Percentiles rank a stretch among this genome's conserved stretches.
These are phyloP conservation scores for Melanotaenia trifasciata DNA, from an alignment of 2,797 vertebrate genomes.

Conservation along the genomic window DNA sequence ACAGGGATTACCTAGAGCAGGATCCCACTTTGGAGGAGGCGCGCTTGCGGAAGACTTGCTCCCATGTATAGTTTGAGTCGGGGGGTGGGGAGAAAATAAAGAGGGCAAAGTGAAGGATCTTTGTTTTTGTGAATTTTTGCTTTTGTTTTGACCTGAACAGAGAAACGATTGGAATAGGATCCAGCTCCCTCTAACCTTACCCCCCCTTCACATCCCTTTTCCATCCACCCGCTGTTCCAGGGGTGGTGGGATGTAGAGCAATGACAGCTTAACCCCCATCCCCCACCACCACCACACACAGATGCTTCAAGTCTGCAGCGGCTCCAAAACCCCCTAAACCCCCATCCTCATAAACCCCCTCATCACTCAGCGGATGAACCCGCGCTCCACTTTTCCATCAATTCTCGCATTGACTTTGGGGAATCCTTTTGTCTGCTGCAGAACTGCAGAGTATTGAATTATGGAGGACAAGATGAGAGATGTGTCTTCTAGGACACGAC, in stretches of 20 bases:
- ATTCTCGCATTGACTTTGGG: constrained; percentile 37
- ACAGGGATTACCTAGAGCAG: constrained; percentile 45
- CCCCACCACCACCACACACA: constrained; percentile 21
- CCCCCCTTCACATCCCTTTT: constrained; percentile 7
- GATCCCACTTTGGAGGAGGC: constrained; percentile 15
- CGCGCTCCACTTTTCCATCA: constrained; percentile 64
- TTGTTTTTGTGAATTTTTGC: constrained; percentile 71
- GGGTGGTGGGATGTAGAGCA: constrained; percentile 75
- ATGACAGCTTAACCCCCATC: constrained; percentile 72
- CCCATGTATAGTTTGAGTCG: constrained; percentile 2
- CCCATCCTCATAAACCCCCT: constrained; percentile 40
- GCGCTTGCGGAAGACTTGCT: neutral
- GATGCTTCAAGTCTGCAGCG: constrained; percentile 27
- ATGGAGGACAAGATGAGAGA: neutral
- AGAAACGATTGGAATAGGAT: constrained; percentile 59
- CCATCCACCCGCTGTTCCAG: constrained; percentile 31
- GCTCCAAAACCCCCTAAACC: constrained; percentile 33
- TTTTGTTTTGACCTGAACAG: constrained; percentile 34
- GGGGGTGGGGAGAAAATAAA: constrained; percentile 3
- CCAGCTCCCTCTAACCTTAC: constrained; percentile 37
- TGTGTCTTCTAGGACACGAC: constrained; percentile 18
- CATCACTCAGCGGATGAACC: constrained; percentile 57
- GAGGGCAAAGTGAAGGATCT: constrained; percentile 27
- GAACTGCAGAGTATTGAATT: constrained; percentile 18
- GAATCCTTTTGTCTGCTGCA: constrained; percentile 63